Base-by-base conservation (phyloP, 2,797 vertebrate genomes). In the Parotocinclus haroldoi region DNA sequence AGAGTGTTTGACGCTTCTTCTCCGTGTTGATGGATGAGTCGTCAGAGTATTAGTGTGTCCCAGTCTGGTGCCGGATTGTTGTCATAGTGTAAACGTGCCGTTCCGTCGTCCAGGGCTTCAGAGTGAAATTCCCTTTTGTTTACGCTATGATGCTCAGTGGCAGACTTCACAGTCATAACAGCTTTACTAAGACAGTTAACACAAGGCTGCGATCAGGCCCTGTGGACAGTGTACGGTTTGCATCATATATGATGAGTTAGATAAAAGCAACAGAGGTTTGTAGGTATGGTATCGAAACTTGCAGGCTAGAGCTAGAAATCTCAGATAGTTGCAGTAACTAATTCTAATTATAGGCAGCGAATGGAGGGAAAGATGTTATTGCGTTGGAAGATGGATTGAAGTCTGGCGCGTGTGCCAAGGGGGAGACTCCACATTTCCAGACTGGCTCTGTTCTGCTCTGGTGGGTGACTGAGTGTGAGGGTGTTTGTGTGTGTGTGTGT, bases 361-460 rank as follows among this genome's bases (percentile, higher is more conserved):
- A 60, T 59, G 63, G 73, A 71, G 44, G 68, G 66, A 65, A 63
- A 76, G 75, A 73, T 82, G 80, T 79, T 76, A 80, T 78, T 74
- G 73, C 91, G 86, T 89, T 87, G 87, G 92, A 90, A 93, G 87
- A 87, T 84, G 86, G 87, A 88, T 82, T 84, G 82, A 87, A 91
- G 90, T 89, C 89, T 90, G 87, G 85, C 79, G 84, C 89, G 85
- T 88, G 91, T 91, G 89, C 89, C 91, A 86, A 87, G 79, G 58
- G 81, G 81, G 88, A 90, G 88, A 85, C 88, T 90, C 86, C 87
- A 88, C 87, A 77, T 81, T 87, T 84, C 86, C 89, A 90, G 90
- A 90, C 91, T 89, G 85, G 86, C 83, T 71, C 75, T 67, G 68
- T 65, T 59, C 62, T 73, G 62, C 72, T 76, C 66, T 74, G 68